Base-by-base conservation (phyloP, 2,888 invertebrate species). In the Trachelus stipa region DNA sequence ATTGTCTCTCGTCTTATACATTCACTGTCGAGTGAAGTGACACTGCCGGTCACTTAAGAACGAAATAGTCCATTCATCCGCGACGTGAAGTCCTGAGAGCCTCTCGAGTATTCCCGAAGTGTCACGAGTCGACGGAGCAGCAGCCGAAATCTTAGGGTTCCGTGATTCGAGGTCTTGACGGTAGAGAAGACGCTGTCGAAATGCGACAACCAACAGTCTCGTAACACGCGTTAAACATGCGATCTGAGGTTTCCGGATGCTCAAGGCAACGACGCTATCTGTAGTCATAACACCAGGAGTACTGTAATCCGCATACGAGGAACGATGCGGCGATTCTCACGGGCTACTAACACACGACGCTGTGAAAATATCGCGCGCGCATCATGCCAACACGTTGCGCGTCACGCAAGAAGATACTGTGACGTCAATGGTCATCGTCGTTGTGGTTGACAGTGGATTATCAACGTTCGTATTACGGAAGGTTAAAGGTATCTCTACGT, bases 321-420 rank as follows among this genome's bases (percentile, higher is more conserved):
- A 56, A 56, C 56, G 23, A 56, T 56, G 56, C 56, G 23, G 56
- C 23, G 56, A 23, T 56, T 56, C 56, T 56, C 56, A 56, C 56
- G 56, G 56, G 56, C 56, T 9, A 56, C 56, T 23, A 56, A 56
- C 2, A 56, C 2, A 56, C 56, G 56, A 56, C 56, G 56, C 56
- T 56, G 56, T 23, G 56, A 56, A 71, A 31, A 31, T 71, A 71
- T 34, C 71, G 71, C 71, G 71, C 71, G 71, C 71, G 71, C 71
- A 71, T 71, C 71, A 23, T 34, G 71, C 12, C 12, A 23, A 56
- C 74, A 76, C 71, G 74, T 40, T 35, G n/a, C 35, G 35, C 37
- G 34, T 34, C 74, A 34, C 35, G 37, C 37, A 33, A 34, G 35
- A 33, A 40, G 37, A 74, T 35, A 34, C n/a, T 34, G 56, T 56